Evolutionary conservation across 1,140 invertebrate genomes (phyloP).

Genomic region (Solenopsis fugax): DNA sequence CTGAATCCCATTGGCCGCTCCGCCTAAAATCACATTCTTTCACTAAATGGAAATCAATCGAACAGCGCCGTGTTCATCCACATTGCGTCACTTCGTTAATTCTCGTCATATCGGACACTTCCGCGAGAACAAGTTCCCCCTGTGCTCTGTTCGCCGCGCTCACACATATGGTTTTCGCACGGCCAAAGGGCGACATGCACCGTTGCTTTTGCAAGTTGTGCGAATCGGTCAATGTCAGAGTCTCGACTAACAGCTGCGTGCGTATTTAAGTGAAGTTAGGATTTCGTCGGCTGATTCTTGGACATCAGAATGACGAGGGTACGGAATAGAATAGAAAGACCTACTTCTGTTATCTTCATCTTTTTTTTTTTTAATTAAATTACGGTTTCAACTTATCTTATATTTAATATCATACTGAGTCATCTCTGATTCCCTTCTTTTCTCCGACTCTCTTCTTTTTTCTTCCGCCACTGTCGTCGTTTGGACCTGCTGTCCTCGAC

Average conservation of each 20-base stretch:
- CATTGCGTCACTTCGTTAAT: conserved; percentile 21
- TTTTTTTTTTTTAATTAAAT: not conserved
- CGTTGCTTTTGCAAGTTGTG: conserved; percentile 23
- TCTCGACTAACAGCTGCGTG: not conserved
- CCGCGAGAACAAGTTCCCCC: not conserved
- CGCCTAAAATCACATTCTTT: conserved; percentile 49
- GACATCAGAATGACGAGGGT: not conserved
- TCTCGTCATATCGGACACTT: conserved; percentile 56
- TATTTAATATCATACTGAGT: conserved; percentile 12
- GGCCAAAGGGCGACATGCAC: conserved; percentile 19
- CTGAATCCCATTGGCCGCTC: conserved; percentile 3
- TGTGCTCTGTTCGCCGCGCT: conserved; percentile 24
- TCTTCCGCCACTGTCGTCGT: not conserved
- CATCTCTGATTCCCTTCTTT: not conserved
- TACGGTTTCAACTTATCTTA: not conserved
- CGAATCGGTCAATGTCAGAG: not conserved
- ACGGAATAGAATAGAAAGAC: not conserved
- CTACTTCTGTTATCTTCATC: not conserved
- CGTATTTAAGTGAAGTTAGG: not conserved
- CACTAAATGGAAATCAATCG: conserved; percentile 40
- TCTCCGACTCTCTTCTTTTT: not conserved
- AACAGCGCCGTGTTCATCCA: conserved; percentile 22
- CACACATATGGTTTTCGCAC: conserved; percentile 18
- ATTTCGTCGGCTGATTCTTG: conserved; percentile 20
- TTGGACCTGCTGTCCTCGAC: not conserved